A percentile compares a stretch with the other conserved stretches of the same genome.
phyloP scores from a whole-genome alignment of 2,113 vertebrate genomes.

The Brachyhypopomus occidentalis region DNA sequence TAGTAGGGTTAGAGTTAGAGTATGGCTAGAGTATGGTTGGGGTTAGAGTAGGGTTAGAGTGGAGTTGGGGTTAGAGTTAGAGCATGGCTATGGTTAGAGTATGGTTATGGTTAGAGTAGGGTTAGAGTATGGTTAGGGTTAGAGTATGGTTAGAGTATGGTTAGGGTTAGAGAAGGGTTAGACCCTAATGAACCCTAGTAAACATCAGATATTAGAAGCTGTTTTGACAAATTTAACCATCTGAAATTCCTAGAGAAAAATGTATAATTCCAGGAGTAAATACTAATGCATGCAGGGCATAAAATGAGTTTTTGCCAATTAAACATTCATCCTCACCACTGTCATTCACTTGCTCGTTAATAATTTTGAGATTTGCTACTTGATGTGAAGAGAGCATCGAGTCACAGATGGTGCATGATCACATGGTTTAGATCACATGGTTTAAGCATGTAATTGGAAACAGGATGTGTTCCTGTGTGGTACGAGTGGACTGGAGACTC shows the following conservation, averaged over 20 bases:
- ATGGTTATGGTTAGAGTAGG: no score
- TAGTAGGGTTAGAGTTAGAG: no score
- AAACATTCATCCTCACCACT: slow-evolving; percentile 30
- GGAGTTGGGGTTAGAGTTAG: no score
- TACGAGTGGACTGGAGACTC: slow-evolving; percentile 1
- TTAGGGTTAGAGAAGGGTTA: no score
- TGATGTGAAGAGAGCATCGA: slow-evolving; percentile 10
- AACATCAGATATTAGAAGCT: neutral
- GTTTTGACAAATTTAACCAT: neutral
- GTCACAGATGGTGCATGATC: slow-evolving; percentile 31
- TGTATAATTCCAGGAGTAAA: neutral
- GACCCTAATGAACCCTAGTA: neutral
- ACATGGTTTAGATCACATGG: neutral
- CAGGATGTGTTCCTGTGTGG: slow-evolving; percentile 33
- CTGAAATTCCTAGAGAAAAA: neutral
- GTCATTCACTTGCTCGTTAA: slow-evolving; percentile 28
- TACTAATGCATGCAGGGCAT: neutral
- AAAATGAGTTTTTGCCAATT: slow-evolving; percentile 3
- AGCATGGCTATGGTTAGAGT: no score
- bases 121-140: no score
- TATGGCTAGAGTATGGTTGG: no score
- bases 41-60: no score
- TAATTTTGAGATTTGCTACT: slow-evolving; percentile 27
- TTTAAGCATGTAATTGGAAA: slow-evolving; percentile 25
- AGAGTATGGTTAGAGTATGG: no score